A percentile compares a stretch with the other conserved stretches of the same genome.
These are phyloP conservation scores for Apodemus sylvaticus DNA, from an alignment of 2,113 vertebrate genomes.

Conservation along the genomic window DNA sequence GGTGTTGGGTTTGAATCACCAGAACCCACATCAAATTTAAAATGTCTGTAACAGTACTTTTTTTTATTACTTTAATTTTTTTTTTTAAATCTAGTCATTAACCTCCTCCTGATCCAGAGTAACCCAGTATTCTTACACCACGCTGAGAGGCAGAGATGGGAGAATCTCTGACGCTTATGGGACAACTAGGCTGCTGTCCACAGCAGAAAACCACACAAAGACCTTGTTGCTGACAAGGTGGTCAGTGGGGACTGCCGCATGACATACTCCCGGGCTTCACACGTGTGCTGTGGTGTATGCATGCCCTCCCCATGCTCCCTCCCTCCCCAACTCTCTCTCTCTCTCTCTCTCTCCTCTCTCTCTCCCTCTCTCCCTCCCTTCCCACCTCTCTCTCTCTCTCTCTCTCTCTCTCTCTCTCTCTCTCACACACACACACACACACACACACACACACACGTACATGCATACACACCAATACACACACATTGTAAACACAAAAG, in stretches of 20 bases:
- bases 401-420: too few species aligned
- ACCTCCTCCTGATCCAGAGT: too few species aligned
- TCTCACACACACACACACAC: too few species aligned
- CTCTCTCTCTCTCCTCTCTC: too few species aligned
- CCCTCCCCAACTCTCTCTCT: too few species aligned
- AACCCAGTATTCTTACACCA: neutral
- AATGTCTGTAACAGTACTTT: neutral
- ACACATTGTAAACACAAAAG: neutral
- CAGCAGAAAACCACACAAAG: neutral
- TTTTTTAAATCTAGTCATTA: too few species aligned
- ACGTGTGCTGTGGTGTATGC: neutral
- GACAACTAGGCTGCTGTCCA: neutral
- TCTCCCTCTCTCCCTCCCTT: too few species aligned
- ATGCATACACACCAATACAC: neutral
- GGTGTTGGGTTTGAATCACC: neutral
- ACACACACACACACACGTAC: neutral
- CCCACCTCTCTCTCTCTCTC: too few species aligned
- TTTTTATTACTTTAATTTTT: too few species aligned
- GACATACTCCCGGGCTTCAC: neutral
- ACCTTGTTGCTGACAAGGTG: neutral
- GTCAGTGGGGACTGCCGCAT: neutral
- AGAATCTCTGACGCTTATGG: neutral
- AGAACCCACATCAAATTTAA: neutral
- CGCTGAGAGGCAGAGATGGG: neutral
- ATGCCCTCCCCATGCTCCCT: neutral